Evolutionary conservation across 2,888 invertebrate genomes (phyloP).

Genomic region (Exephanes ischioxanthus): DNA sequence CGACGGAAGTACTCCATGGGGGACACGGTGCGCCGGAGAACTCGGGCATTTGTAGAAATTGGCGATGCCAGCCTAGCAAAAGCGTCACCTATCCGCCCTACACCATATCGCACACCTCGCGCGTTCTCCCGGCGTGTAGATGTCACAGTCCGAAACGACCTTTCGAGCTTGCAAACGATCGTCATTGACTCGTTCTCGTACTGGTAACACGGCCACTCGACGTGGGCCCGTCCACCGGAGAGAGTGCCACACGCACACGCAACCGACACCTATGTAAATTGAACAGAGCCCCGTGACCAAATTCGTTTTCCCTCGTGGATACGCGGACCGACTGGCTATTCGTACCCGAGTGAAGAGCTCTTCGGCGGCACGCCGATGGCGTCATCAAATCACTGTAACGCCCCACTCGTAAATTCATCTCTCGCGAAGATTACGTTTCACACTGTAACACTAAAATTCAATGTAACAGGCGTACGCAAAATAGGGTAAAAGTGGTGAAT

Average conservation of each 20-base stretch:
- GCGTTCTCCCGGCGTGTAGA: slow-evolving; percentile 45
- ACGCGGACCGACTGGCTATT: slow-evolving; percentile 58
- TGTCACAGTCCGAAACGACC: slow-evolving; percentile 64
- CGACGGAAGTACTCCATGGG: slow-evolving; percentile 36
- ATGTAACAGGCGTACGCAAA: slow-evolving; percentile 62
- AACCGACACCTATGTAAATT: slow-evolving; percentile 29
- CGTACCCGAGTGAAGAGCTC: slow-evolving; percentile 65
- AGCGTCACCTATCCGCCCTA: neutral
- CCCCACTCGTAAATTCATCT: slow-evolving; percentile 77
- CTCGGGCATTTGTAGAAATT: slow-evolving; percentile 56
- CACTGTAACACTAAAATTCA: slow-evolving; percentile 76
- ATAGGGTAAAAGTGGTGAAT: neutral
- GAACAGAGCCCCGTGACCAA: slow-evolving; percentile 50
- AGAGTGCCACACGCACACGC: slow-evolving; percentile 19
- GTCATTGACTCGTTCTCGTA: slow-evolving; percentile 62
- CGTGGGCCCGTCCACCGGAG: slow-evolving; percentile 3
- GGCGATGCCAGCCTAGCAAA: slow-evolving; percentile 17
- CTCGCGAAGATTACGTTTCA: slow-evolving; percentile 76
- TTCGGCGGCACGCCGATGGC: slow-evolving; percentile 69
- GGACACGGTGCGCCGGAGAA: slow-evolving; percentile 15
- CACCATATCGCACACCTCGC: slow-evolving; percentile 1
- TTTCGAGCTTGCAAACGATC: slow-evolving; percentile 66
- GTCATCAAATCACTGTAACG: slow-evolving; percentile 77
- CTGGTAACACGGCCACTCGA: slow-evolving; percentile 56
- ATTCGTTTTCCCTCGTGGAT: slow-evolving; percentile 63